Base-by-base conservation (phyloP, 2,113 vertebrate species). In the Antennarius striatus region DNA sequence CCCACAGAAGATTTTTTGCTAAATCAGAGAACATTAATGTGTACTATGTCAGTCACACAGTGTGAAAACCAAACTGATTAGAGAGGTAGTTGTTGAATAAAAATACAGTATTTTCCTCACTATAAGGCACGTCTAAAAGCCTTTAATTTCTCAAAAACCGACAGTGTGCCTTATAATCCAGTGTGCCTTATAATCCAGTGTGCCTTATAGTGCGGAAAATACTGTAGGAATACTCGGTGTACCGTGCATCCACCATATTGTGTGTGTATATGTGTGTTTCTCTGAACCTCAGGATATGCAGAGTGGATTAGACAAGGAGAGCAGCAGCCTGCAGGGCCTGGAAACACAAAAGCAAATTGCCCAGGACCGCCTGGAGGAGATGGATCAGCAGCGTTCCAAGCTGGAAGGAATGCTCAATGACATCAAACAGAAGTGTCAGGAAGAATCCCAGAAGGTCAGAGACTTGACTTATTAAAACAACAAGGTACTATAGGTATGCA, bases 371-470 rank as follows among this genome's bases (percentile, higher is more conserved):
- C 90, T 99, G 63, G 94, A 96, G 8, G 96, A 99, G 80, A 98
- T 98, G 96, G 96, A 98, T 79, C 96, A 98, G 90, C 98, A 98
- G 91, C 96, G 95, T 83, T 91, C 94, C 81, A 99, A 96, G 63
- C 93, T 99, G 59, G 94, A 97, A 22, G 94, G 94, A 71, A 96
- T 97, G 94, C 90, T 99, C 63, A 94, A 75, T 0, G 96, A 99
- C 0, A 87, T 96, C 0, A 92, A 94, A 87, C 94, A 93, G 76
- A 98, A 98, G 62, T 96, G 94, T 84, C 96, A 97, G 75, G 96
- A 98, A 0, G 97, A 99, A 86, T 92, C 92, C 0, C 94, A 94
- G 61, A 93, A 88, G 95, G 98, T 99, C 63, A 84, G 94, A n/a
- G 14, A 56, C 15, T 2, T 10, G 10, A 43, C 17, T 15, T 39